Evolutionary conservation across 2,113 vertebrate genomes (phyloP).

Genomic region (Piprites chloris): DNA sequence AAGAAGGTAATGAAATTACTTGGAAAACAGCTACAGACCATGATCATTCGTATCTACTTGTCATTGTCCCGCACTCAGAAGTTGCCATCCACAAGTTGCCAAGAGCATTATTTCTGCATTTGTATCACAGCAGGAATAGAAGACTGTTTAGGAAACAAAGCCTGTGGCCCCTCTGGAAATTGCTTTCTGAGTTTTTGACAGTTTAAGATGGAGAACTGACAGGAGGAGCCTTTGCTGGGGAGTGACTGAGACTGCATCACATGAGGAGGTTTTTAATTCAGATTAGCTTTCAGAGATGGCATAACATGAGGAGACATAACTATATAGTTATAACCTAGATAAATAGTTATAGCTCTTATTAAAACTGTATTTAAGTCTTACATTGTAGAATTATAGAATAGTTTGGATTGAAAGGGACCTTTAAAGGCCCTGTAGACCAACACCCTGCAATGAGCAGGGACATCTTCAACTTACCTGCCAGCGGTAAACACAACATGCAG

Average conservation of each 20-base stretch:
- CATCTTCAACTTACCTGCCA: not conserved
- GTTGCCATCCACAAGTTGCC: not conserved
- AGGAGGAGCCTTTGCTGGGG: not conserved
- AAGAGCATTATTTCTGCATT: not conserved
- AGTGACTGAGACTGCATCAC: not conserved
- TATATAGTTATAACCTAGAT: not conserved
- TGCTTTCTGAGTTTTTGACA: not conserved
- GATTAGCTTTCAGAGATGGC: not conserved
- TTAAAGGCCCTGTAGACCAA: not conserved
- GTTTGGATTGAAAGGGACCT: not conserved
- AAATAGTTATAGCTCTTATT: not conserved
- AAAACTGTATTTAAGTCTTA: not conserved
- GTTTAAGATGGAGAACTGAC: not conserved
- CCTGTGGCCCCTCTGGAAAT: not conserved
- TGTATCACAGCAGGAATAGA: not conserved
- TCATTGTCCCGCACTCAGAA: not conserved
- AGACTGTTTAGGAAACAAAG: not conserved
- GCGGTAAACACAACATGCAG: fast-evolving
- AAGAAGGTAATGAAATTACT: not conserved
- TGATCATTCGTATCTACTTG: not conserved
- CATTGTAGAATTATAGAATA: not conserved
- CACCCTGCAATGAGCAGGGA: not conserved
- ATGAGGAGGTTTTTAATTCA: not conserved
- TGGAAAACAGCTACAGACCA: not conserved
- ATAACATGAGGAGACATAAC: not conserved